Conservation (phyloP, 2,797 vertebrate species). For the Scyliorhinus canicula region DNA sequence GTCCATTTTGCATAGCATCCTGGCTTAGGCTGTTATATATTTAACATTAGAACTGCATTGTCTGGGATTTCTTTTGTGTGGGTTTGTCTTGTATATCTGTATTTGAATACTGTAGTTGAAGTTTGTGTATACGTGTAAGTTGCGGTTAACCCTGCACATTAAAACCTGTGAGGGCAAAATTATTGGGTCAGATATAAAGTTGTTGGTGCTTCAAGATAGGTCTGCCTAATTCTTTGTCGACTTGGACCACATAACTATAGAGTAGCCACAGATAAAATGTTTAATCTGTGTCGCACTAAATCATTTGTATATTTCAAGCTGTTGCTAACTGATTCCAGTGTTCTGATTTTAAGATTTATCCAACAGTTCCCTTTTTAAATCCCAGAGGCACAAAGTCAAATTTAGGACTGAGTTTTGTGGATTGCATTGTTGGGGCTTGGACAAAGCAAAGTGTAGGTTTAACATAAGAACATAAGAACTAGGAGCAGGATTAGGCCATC, state of each 20-base stretch:
- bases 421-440: not conserved
- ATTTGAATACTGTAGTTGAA: not conserved
- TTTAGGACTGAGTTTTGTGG: not conserved
- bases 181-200: not conserved
- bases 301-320: not conserved
- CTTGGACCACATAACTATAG: not conserved
- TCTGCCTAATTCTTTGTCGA: not conserved
- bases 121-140: not conserved
- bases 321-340: not conserved
- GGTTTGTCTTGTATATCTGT: not conserved
- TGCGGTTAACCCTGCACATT: not conserved
- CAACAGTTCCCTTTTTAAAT: not conserved
- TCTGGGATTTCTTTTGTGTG: not conserved
- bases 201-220: not conserved
- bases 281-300: not conserved
- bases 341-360: not conserved
- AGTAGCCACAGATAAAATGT: not conserved
- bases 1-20: not conserved
- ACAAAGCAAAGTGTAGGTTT: no score
- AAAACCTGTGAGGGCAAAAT: not conserved
- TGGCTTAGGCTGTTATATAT: not conserved
- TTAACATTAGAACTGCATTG: not conserved
- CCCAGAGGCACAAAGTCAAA: not conserved
- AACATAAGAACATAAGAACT: no score
- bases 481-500: no score